Conservation (phyloP, 37 sponge, comb jelly and placozoan species). For the Dysidea cf. avara region DNA sequence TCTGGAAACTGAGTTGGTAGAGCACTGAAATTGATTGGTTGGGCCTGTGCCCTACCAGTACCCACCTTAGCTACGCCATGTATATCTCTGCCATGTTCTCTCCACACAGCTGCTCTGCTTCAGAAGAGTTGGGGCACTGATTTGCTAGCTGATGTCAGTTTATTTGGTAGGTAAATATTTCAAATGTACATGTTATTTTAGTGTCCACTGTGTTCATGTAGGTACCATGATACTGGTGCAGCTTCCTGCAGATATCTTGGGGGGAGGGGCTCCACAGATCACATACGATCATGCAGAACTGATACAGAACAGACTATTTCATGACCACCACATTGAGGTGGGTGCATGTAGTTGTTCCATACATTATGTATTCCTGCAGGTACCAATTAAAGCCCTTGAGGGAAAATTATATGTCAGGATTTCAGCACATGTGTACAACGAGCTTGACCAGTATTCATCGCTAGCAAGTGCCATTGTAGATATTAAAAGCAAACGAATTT, state of each 20-base stretch:
- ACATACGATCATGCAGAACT: constrained; percentile 36
- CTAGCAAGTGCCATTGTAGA: no score
- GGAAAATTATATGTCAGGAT: constrained; percentile 64
- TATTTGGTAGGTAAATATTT: constrained; percentile 34
- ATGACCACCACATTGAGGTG: constrained; percentile 76
- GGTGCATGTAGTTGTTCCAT: not conserved
- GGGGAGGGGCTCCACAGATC: not conserved
- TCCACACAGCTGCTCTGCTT: constrained; percentile 35
- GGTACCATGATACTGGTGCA: constrained; percentile 56
- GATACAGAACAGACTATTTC: constrained; percentile 59
- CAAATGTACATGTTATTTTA: no score
- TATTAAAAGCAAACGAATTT: no score
- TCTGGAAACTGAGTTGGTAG: no score
- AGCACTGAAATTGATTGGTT: no score
- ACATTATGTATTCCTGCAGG: constrained; percentile 29
- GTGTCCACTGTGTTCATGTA: no score
- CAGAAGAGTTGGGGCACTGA: constrained; percentile 53
- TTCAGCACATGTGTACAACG: constrained; percentile 77
- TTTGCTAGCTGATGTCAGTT: constrained; percentile 36
- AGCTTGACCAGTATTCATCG: not conserved
- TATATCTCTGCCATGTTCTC: no score
- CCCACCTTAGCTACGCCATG: no score
- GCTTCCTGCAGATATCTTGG: constrained; percentile 48
- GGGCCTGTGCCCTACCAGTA: no score
- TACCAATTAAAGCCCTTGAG: constrained; percentile 54